phyloP scores from a whole-genome alignment of 1,140 invertebrate species.

The Pseudomyrmex flavicornis region DNA sequence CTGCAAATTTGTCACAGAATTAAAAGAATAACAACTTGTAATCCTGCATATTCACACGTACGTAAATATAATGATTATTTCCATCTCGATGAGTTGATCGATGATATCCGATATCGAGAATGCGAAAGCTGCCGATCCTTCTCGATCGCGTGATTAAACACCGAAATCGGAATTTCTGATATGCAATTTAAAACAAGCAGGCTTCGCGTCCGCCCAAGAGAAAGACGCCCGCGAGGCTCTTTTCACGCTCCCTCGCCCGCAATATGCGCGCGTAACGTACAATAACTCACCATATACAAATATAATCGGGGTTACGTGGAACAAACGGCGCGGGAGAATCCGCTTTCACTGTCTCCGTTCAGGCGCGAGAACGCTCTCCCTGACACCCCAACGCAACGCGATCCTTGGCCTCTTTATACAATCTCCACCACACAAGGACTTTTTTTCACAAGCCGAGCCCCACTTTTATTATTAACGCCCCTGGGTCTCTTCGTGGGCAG shows the following conservation, averaged over 20 bases:
- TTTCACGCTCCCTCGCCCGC: slow-evolving; percentile 41
- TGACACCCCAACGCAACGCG: slow-evolving; percentile 44
- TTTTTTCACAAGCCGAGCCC: slow-evolving; percentile 46
- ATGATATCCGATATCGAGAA: background rate
- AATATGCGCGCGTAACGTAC: slow-evolving; percentile 41
- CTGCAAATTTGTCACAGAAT: background rate
- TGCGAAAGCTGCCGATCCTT: background rate
- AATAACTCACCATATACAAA: slow-evolving; percentile 52
- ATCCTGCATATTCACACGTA: background rate
- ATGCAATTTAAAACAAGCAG: slow-evolving; percentile 29
- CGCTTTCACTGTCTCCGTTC: slow-evolving; percentile 56
- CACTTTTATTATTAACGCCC: slow-evolving; percentile 61
- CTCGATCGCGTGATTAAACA: slow-evolving; percentile 16
- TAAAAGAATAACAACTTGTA: background rate
- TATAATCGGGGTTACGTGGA: slow-evolving; percentile 56
- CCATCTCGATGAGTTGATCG: background rate
- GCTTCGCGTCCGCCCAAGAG: background rate
- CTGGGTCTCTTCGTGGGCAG: slow-evolving; percentile 48
- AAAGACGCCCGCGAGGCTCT: slow-evolving; percentile 40
- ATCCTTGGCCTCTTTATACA: slow-evolving; percentile 60
- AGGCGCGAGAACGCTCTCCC: slow-evolving; percentile 34
- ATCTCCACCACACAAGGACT: slow-evolving; percentile 27
- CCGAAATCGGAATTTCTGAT: slow-evolving; percentile 15
- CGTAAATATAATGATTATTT: background rate
- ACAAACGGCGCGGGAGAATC: slow-evolving; percentile 30